A percentile compares a stretch with the other conserved stretches of the same genome.
These are phyloP conservation scores for Brienomyrus brachyistius DNA, from an alignment of 2,113 vertebrate species.

Conservation along the genomic window DNA sequence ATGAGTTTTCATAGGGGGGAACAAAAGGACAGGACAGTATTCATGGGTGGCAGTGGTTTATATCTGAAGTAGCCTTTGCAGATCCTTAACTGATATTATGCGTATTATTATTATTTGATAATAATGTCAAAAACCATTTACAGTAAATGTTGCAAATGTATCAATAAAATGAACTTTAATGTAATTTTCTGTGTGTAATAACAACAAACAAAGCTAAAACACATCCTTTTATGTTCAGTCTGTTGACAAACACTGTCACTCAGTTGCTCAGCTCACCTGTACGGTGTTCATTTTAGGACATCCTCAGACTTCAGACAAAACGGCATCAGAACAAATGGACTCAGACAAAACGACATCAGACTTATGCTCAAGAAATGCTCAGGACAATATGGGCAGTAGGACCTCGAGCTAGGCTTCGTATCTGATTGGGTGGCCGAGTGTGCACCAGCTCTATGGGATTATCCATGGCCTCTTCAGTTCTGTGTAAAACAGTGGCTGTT, in stretches of 20 bases:
- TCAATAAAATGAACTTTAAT: neutral
- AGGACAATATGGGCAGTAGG: no score
- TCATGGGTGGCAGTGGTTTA: neutral
- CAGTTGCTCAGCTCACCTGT: neutral
- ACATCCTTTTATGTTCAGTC: neutral
- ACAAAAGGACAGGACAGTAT: neutral
- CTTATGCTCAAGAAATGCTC: no score
- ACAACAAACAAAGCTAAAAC: neutral
- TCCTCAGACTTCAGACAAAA: no score
- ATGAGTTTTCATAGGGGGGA: neutral
- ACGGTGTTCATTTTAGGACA: no score
- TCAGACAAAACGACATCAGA: no score
- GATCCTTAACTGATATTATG: neutral
- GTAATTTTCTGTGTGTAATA: neutral
- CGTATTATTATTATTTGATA: neutral
- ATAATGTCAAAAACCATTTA: neutral
- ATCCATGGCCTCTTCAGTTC: no score
- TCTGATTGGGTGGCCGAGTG: no score
- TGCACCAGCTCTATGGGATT: no score
- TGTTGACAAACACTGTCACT: neutral
- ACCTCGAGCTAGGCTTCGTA: no score
- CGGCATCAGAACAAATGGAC: no score
- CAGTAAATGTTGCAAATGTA: neutral
- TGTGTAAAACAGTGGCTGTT: no score
- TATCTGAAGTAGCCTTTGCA: neutral